A percentile compares a stretch with the other conserved stretches of the same genome.
Conservation (phyloP, 2,113 vertebrate genomes). For the Semnornis frantzii region DNA sequence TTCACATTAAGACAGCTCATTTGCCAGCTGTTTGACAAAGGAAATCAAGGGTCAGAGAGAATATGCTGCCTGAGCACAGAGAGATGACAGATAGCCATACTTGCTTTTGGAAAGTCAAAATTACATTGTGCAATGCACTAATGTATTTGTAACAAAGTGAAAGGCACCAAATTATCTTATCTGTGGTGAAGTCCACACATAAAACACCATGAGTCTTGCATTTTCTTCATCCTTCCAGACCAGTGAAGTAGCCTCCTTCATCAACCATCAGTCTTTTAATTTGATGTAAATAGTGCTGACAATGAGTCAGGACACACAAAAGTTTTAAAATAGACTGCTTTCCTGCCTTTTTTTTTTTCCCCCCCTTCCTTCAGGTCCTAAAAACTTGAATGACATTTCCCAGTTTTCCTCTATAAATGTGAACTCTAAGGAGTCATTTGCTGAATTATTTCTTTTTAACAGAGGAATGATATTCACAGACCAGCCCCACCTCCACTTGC, state of each 20-base stretch:
- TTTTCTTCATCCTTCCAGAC: not conserved
- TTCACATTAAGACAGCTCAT: not conserved
- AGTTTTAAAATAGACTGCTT: not conserved
- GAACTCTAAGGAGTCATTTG: not conserved
- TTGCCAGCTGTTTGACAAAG: not conserved
- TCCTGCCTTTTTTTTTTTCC: not conserved
- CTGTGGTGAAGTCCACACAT: not conserved
- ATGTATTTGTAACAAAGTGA: not conserved
- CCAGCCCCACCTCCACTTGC: not conserved
- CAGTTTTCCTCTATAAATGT: not conserved
- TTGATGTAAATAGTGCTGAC: not conserved
- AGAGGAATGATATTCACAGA: not conserved
- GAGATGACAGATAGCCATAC: not conserved
- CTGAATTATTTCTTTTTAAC: not conserved
- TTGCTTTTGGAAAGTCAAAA: conserved; percentile 11
- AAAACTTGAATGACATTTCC: not conserved
- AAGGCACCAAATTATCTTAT: not conserved
- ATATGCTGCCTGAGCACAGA: not conserved
- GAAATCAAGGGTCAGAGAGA: not conserved
- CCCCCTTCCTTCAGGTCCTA: not conserved
- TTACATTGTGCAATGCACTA: not conserved
- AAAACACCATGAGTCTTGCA: not conserved
- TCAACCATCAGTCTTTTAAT: not conserved
- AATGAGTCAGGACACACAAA: not conserved
- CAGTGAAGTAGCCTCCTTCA: not conserved